A percentile compares a stretch with the other conserved stretches of the same genome.
These are phyloP conservation scores for Toxotes chatareus DNA, from an alignment of 2,113 vertebrate species.

Conservation along the genomic window DNA sequence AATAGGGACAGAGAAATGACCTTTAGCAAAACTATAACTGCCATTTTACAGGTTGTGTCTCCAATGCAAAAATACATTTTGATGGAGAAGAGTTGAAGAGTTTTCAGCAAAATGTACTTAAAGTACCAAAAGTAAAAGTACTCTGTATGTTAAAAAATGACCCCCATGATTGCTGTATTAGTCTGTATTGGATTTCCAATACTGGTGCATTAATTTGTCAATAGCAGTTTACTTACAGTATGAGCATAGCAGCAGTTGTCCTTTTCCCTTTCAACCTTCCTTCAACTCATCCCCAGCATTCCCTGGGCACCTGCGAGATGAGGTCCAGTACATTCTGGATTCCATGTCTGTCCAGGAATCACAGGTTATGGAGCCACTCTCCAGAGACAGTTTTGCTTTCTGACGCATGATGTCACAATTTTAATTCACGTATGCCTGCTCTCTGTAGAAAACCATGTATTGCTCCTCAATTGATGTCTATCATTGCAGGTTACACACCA, in stretches of 20 bases:
- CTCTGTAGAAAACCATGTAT: background rate
- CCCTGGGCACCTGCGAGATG: background rate
- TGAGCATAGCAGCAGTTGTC: background rate
- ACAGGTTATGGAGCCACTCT: background rate
- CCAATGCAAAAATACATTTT: background rate
- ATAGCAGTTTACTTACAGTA: background rate
- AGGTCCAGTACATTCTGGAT: background rate
- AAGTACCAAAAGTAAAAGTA: too few relatives aligned
- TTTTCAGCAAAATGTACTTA: too few relatives aligned
- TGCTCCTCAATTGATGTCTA: background rate
- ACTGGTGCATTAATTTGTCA: too few relatives aligned
- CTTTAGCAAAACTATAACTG: background rate
- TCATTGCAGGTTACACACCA: background rate
- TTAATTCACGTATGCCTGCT: background rate
- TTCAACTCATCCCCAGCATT: background rate
- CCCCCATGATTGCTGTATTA: too few relatives aligned
- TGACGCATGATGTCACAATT: background rate
- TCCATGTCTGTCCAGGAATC: background rate
- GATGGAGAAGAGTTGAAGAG: background rate
- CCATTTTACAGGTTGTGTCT: background rate
- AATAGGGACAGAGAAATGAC: background rate
- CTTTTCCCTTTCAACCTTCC: too few relatives aligned
- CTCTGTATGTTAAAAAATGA: too few relatives aligned
- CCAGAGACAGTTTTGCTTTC: background rate
- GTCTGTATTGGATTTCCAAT: too few relatives aligned